Base-by-base conservation (phyloP, 2,888 invertebrate genomes). In the Parelbella ahira region DNA sequence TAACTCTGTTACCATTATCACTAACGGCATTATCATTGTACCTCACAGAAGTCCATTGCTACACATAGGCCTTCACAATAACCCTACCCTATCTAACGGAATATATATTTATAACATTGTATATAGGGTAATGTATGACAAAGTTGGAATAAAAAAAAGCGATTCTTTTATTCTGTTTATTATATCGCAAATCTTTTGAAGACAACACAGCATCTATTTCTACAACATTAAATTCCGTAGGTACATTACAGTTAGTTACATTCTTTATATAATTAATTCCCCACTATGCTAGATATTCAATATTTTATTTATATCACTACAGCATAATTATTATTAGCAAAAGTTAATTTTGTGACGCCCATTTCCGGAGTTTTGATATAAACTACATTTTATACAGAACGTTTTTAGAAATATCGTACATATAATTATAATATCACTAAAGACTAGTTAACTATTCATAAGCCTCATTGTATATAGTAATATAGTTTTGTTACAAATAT, bases 341-440 rank as follows among this genome's bases (percentile, higher is more conserved):
- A 33, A 29, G n/a, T 30, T 30, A 21, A 10, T 2, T 10, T 7
- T 23, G 4, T 33, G 21, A 11, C 23, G 18, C 13, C 27, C 32
- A 34, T 21, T 50, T 49, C 68, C 73, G 77, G 74, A 77, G 75
- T 74, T 75, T 76, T 69, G 76, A 68, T 68, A 66, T 64, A 74
- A 58, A 70, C 44, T 67, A 58, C 53, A 59, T 58, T 60, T 54
- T 45, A 39, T 45, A 20, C 28, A 43, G 12, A 29, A 5, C 4
- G 15, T 10, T 30, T 10, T 48, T 36, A 32, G 32, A 36, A 34
- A 42, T 34, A 7, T 45, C 10, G 15, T 32, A 18, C 10, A 8
- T 18, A 7, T 29, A 29, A 9, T 4, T 5, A 5, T 29, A 18
- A n/a, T 5, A 30, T 30, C 7, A n/a, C 12, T 37, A 44, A 23